Percentiles rank a stretch among this genome's conserved stretches.
Conservation (phyloP, 2,113 vertebrate genomes). For the Gorsachius goisagi region DNA sequence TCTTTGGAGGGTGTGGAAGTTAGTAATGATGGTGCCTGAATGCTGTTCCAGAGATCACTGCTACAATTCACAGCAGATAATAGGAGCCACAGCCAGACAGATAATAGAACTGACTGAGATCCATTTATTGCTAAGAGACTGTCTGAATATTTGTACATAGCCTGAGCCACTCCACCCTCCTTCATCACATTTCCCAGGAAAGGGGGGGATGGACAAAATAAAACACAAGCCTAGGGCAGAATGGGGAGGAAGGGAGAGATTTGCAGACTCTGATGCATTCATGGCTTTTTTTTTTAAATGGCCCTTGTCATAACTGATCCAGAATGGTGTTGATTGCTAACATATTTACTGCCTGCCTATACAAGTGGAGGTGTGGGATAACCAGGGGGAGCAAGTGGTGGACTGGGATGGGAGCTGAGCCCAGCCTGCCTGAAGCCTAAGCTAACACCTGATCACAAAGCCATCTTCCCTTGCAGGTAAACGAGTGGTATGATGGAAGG, state of each 20-base stretch:
- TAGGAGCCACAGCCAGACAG: slow-evolving; percentile 73
- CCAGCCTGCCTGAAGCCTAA: background rate
- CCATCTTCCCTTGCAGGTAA: background rate
- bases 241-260: slow-evolving; percentile 37
- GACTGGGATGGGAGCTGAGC: background rate
- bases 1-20: slow-evolving; percentile 74
- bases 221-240: slow-evolving; percentile 30
- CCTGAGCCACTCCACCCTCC: slow-evolving; percentile 65
- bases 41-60: slow-evolving; percentile 73
- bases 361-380: background rate
- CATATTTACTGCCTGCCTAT: background rate
- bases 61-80: slow-evolving; percentile 80
- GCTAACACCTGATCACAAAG: background rate
- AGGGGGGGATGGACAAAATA: fast-evolving
- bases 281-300: background rate
- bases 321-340: background rate
- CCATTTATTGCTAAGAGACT: slow-evolving; percentile 82
- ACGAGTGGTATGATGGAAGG: background rate
- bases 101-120: slow-evolving; percentile 76
- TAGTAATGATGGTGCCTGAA: slow-evolving; percentile 75
- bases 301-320: background rate
- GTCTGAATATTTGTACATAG: slow-evolving; percentile 77
- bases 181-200: slow-evolving; percentile 70
- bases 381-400: background rate
- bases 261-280: background rate